These are phyloP conservation scores for Eulemur rufifrons DNA, from an alignment of 2,113 vertebrate genomes.

Conservation along the genomic window DNA sequence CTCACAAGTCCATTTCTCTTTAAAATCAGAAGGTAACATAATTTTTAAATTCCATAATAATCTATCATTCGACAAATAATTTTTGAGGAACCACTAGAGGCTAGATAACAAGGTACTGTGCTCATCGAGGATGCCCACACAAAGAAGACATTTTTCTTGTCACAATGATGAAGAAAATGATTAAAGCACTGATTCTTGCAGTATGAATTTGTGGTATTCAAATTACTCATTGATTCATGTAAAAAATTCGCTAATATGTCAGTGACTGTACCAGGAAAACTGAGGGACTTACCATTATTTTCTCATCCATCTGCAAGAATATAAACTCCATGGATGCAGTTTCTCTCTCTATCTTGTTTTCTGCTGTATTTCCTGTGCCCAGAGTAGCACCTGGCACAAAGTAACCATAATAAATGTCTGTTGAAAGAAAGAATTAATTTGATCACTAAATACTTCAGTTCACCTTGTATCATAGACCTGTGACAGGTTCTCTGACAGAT, in stretches of 20 bases:
- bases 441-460: background rate
- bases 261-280: background rate
- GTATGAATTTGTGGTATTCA: background rate
- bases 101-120: background rate
- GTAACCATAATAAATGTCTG: background rate
- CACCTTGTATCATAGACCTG: background rate
- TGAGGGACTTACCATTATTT: background rate
- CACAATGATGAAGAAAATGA: background rate
- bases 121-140: background rate
- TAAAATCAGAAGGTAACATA: background rate
- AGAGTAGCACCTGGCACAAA: background rate
- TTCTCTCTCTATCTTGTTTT: background rate
- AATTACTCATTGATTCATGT: background rate
- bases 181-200: background rate
- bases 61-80: background rate
- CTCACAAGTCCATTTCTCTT: background rate
- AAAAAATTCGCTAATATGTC: background rate
- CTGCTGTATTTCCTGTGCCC: background rate
- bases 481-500: background rate
- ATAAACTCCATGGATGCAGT: background rate
- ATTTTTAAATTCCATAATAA: background rate
- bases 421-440: background rate
- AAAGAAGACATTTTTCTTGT: background rate
- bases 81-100: background rate
- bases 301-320: background rate